Percentiles rank a stretch among this genome's conserved stretches.
These are phyloP conservation scores for Erethizon dorsatum DNA, from an alignment of 2,797 vertebrate genomes.

Conservation along the genomic window DNA sequence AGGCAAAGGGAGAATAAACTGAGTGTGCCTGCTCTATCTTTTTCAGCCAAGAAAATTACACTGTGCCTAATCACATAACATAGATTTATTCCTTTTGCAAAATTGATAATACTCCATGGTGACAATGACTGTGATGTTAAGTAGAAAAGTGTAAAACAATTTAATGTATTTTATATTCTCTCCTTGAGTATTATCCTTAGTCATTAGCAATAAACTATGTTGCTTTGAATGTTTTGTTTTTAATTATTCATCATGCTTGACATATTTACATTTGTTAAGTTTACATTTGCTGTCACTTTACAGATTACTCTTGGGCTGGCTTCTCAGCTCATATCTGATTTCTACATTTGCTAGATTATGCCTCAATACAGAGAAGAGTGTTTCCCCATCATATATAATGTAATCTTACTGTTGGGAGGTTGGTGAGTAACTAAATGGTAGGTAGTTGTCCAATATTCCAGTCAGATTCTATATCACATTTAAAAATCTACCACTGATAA, in stretches of 20 bases:
- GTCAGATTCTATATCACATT: neutral
- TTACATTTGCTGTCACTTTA: neutral
- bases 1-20: neutral
- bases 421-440: neutral
- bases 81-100: neutral
- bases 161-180: neutral
- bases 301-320: neutral
- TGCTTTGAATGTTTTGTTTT: neutral
- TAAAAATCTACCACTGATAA: neutral
- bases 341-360: neutral
- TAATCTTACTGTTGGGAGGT: rapidly evolving
- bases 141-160: neutral
- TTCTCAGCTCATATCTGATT: neutral
- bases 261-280: neutral
- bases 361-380: rapidly evolving
- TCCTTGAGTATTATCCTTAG: neutral
- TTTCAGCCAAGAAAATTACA: neutral
- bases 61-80: neutral
- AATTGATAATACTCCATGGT: neutral
- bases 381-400: no score
- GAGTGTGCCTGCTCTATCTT: neutral
- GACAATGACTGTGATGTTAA: neutral
- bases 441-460: neutral
- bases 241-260: neutral
- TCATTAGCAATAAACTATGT: neutral